Evolutionary conservation across 2,888 invertebrate genomes (phyloP).

Genomic region (Lottia scabra): DNA sequence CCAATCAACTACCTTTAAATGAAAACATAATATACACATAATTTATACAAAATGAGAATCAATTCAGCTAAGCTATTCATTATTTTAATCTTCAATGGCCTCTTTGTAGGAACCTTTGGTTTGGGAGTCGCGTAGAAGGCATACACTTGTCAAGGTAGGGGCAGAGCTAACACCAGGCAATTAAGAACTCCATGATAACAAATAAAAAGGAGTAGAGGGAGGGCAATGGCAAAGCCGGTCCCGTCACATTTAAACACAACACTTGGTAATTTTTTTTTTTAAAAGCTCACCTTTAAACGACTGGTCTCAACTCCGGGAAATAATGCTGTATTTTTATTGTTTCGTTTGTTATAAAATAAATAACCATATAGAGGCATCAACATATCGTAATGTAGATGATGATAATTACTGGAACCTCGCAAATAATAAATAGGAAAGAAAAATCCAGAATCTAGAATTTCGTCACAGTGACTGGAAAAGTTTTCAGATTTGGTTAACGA

Average conservation of each 20-base stretch:
- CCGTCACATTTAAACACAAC: too few species aligned
- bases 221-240: too few species aligned
- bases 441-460: slow-evolving; percentile 39
- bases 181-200: too few species aligned
- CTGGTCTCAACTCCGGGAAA: slow-evolving; percentile 43
- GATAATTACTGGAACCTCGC: slow-evolving; percentile 46
- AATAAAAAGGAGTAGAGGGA: too few species aligned
- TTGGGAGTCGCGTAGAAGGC: too few species aligned
- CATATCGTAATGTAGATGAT: slow-evolving; percentile 51
- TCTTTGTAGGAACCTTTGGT: too few species aligned
- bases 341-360: neutral
- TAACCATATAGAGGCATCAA: slow-evolving; percentile 34
- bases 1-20: slow-evolving; percentile 21
- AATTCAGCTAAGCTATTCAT: too few species aligned
- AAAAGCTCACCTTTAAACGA: slow-evolving; percentile 28
- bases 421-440: slow-evolving; percentile 46
- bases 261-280: too few species aligned
- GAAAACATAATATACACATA: neutral
- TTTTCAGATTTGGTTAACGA: neutral
- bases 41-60: too few species aligned
- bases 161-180: too few species aligned
- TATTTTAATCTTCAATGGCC: too few species aligned
- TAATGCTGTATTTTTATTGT: slow-evolving; percentile 32
- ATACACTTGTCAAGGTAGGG: too few species aligned
- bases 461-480: slow-evolving; percentile 34